A percentile compares a stretch with the other conserved stretches of the same genome.
Conservation (phyloP, 2,888 invertebrate species). For the Drosophila parthenogenetica region DNA sequence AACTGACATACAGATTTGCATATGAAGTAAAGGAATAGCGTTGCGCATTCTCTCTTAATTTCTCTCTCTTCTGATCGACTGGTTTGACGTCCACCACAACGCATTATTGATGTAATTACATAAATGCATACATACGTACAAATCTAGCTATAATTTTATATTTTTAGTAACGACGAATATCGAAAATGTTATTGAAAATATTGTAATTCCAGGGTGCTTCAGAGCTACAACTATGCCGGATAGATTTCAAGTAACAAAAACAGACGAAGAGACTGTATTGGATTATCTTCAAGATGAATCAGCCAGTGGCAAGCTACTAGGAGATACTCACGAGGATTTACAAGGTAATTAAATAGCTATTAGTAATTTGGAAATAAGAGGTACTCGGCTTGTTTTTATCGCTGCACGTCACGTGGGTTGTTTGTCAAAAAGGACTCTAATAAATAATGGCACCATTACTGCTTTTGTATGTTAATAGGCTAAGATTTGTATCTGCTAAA, state of each 20-base stretch:
- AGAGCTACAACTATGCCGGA: constrained; percentile 77
- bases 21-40: no score
- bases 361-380: not conserved
- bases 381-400: not conserved
- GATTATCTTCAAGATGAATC: constrained; percentile 82
- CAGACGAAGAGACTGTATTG: constrained; percentile 78
- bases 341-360: constrained; percentile 60
- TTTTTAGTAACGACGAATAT: no score
- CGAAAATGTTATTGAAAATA: not conserved
- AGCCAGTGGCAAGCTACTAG: constrained; percentile 81
- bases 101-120: not conserved
- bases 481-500: constrained; percentile 21
- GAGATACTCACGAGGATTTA: constrained; percentile 74
- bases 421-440: constrained; percentile 1
- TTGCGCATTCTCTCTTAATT: no score
- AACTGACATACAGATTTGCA: no score
- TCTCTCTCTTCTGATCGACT: no score
- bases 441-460: constrained; percentile 6
- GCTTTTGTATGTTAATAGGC: constrained; percentile 20
- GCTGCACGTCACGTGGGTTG: not conserved
- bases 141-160: not conserved
- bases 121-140: not conserved
- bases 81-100: no score
- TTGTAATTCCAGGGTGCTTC: constrained; percentile 46
- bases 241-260: constrained; percentile 84